Percentiles rank a stretch among this genome's conserved stretches.
Conservation (phyloP, 2,113 vertebrate species). For the Deroptyus accipitrinus region DNA sequence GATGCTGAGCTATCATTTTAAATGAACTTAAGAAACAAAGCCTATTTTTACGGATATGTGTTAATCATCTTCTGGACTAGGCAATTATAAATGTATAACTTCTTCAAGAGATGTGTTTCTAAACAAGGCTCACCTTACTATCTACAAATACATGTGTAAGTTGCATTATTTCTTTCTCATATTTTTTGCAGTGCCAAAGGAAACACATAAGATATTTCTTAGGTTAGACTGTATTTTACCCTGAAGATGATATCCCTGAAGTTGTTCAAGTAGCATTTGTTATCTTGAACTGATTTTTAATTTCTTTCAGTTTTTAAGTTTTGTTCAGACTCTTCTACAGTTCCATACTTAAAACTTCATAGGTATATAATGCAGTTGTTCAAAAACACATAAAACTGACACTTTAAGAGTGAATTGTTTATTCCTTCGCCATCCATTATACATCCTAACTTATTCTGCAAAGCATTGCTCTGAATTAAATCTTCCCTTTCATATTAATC, state of each 20-base stretch:
- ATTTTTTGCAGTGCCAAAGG: neutral
- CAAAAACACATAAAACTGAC: neutral
- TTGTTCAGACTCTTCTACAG: neutral
- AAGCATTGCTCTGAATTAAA: neutral
- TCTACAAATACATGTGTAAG: rapidly evolving
- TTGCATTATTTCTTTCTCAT: neutral
- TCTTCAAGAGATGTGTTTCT: neutral
- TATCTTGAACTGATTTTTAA: neutral
- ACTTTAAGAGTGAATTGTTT: neutral
- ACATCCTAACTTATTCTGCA: neutral
- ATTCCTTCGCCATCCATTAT: neutral
- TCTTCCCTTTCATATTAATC: conserved; percentile 16
- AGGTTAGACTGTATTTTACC: neutral
- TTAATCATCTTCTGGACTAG: neutral
- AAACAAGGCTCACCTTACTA: neutral
- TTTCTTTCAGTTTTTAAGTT: neutral
- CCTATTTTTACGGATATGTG: neutral
- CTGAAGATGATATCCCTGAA: neutral
- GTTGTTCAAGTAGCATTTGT: neutral
- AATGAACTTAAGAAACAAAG: neutral
- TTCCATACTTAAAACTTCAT: neutral
- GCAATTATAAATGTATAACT: neutral
- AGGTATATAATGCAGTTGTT: neutral
- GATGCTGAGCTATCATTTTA: neutral
- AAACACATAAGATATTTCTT: neutral